Evolutionary conservation across 2,113 vertebrate species (phyloP).

Genomic region (Alouatta palliata): DNA sequence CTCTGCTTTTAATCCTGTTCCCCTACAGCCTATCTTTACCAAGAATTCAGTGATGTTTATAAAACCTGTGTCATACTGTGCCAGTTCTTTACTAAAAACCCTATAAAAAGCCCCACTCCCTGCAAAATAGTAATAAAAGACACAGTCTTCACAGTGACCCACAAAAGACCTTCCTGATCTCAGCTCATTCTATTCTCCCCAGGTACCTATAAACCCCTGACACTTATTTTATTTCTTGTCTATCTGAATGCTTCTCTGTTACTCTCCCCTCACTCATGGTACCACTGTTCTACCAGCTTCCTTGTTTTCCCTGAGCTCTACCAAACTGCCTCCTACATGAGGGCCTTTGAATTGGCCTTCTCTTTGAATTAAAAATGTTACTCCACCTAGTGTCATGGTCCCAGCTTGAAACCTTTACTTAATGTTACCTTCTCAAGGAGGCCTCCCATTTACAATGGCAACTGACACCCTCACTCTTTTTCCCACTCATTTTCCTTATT

Average conservation of each 20-base stretch:
- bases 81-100: neutral
- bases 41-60: neutral
- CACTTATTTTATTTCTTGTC: neutral
- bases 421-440: neutral
- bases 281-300: neutral
- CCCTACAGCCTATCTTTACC: neutral
- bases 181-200: neutral
- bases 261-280: neutral
- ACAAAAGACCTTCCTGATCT: neutral
- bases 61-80: neutral
- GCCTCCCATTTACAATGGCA: neutral
- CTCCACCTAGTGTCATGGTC: neutral
- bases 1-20: neutral
- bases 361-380: neutral
- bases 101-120: neutral
- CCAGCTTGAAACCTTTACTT: neutral
- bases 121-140: neutral
- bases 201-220: neutral
- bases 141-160: neutral
- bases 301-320: neutral
- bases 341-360: neutral
- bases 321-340: neutral
- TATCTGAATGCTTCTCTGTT: neutral
- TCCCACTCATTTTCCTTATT: neutral
- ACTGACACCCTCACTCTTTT: neutral